Conservation (phyloP, 2,113 vertebrate species). For the Ploceus nigricollis region DNA sequence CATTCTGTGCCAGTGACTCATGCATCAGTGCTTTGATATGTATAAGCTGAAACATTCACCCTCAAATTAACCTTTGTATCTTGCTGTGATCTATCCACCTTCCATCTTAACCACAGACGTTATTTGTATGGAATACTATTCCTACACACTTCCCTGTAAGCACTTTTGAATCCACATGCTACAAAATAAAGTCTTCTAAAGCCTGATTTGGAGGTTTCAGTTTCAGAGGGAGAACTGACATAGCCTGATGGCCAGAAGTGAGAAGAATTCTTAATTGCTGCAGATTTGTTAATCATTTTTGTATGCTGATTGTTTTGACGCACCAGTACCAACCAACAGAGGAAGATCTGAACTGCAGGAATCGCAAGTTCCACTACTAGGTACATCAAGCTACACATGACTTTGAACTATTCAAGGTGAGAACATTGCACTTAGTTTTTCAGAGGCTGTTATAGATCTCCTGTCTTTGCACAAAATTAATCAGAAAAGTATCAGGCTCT, state of each 20-base stretch:
- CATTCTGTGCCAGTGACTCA: conserved; percentile 41
- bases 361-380: fast-evolving
- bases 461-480: neutral
- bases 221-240: neutral
- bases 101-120: neutral
- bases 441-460: neutral
- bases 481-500: neutral
- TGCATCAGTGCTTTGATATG: conserved; percentile 27
- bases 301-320: fast-evolving
- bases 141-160: neutral
- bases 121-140: neutral
- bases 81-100: conserved; percentile 1
- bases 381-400: neutral
- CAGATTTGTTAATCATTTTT: neutral
- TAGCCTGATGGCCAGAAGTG: neutral
- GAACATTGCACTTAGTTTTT: neutral
- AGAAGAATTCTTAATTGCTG: neutral
- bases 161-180: neutral
- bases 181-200: neutral
- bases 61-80: conserved; percentile 1
- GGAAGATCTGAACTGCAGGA: neutral
- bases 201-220: neutral
- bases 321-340: neutral
- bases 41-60: neutral
- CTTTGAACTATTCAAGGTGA: neutral